Base-by-base conservation (phyloP, 2,113 vertebrate species). In the Miniopterus natalensis region DNA sequence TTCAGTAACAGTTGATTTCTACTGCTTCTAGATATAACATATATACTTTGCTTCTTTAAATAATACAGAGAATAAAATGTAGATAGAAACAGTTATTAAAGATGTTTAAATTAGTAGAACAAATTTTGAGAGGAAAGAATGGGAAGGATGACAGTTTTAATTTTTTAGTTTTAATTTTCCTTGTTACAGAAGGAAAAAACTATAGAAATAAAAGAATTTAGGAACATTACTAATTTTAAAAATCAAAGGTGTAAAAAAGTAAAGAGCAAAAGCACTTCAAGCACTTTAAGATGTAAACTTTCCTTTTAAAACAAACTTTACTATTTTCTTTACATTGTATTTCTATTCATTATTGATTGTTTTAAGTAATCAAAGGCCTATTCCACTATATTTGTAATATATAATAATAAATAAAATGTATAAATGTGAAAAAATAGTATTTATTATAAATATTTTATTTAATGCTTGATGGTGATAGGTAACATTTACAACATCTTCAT, bases 401-500 rank as follows among this genome's bases (percentile, higher is more conserved):
- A 73, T 31, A 91, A 90, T 51, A 94, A 78, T 49, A 89, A 94
- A 86, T 61, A 71, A 94, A 88, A 96, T 95, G 12, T 51, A 90
- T 25, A 94, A 87, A 94, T 49, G 20, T 86, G 11, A 92, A 66
- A 71, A 40, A 70, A 27, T 61, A 95, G 55, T 55, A 74, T 42
- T 65, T 77, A 86, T 84, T 94, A 59, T 65, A 85, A 84, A 31
- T 49, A 92, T 65, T 94, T 94, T 93, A 95, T 77, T 79, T 93
- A 80, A 75, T 80, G 40, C 25, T 83, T 95, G n/a, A 73, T 75
- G 42, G 23, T 63, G 40, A 85, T 63, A 59, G 42, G n/a, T 51
- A 92, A 92, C 42, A 78, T 68, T 78, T 17, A 12, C 59, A 77
- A 49, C 8, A 83, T 47, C 55, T 61, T 51, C 57, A 27, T 78